A percentile compares a stretch with the other conserved stretches of the same genome.
phyloP scores from a whole-genome alignment of 2,797 vertebrate genomes.

The Lepilemur ruficaudatus region DNA sequence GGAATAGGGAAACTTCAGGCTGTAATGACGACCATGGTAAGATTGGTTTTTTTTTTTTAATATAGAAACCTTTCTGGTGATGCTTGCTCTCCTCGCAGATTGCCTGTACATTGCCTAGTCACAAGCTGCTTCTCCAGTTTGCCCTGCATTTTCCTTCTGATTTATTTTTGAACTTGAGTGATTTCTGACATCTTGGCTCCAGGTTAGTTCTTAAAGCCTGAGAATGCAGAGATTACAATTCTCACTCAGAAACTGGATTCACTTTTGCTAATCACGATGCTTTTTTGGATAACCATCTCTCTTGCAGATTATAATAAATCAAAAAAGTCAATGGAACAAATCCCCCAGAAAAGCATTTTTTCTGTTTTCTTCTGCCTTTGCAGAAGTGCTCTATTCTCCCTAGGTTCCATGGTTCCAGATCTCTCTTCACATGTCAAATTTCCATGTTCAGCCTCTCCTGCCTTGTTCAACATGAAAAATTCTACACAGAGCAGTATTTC shows the following conservation, averaged over 20 bases:
- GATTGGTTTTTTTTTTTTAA: neutral
- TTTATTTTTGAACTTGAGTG: neutral
- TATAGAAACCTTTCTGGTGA: neutral
- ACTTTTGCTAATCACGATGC: neutral
- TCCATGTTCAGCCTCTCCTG: rapidly evolving
- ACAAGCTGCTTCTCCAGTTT: neutral
- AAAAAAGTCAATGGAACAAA: neutral
- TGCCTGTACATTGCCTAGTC: neutral
- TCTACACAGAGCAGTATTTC: neutral
- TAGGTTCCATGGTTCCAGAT: neutral
- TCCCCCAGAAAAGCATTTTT: neutral
- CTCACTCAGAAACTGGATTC: neutral
- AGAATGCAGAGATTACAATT: neutral
- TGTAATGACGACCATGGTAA: neutral
- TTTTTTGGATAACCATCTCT: neutral
- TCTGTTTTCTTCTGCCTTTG: neutral
- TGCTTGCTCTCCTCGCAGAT: neutral
- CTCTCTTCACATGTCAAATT: neutral
- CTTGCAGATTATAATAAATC: neutral
- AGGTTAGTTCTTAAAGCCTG: neutral
- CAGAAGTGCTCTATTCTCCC: neutral
- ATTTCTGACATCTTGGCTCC: neutral
- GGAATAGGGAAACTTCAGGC: neutral
- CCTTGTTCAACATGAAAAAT: neutral
- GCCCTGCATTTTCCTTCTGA: neutral